Percentiles rank a stretch among this genome's conserved stretches.
Evolutionary conservation across 1,140 invertebrate genomes (phyloP).

Genomic region (Helicoverpa zea): DNA sequence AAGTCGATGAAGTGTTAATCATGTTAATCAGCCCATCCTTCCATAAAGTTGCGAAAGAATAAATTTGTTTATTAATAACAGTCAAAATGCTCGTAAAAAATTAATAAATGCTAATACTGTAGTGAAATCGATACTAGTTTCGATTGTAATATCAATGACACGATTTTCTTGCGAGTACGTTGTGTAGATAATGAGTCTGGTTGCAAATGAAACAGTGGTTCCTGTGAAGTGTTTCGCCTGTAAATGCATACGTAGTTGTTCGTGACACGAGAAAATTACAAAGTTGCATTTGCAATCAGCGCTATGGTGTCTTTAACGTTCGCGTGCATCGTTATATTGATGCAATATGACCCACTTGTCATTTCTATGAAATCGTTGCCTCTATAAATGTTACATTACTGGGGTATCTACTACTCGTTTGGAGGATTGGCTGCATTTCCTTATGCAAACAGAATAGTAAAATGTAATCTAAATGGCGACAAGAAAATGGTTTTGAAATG

Average conservation of each 20-base stretch:
- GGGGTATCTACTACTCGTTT: conserved; percentile 13
- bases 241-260: conserved; percentile 55
- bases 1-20: conserved; percentile 52
- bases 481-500: conserved; percentile 28
- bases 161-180: conserved; percentile 21
- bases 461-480: not conserved
- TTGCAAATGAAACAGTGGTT: conserved; percentile 33
- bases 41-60: conserved; percentile 39
- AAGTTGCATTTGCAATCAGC: conserved; percentile 66
- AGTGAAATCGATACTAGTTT: conserved; percentile 37
- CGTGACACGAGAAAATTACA: conserved; percentile 69
- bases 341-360: conserved; percentile 76
- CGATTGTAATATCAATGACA: conserved; percentile 44
- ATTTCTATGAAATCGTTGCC: conserved; percentile 69
- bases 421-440: conserved; percentile 25
- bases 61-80: conserved; percentile 39
- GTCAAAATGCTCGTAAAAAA: conserved; percentile 25
- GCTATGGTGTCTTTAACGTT: conserved; percentile 70
- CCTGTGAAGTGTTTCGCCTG: conserved; percentile 44
- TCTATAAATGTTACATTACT: conserved; percentile 42
- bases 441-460: conserved; percentile 17
- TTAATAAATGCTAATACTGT: conserved; percentile 37
- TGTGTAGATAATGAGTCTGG: conserved; percentile 28
- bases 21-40: conserved; percentile 52
- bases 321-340: conserved; percentile 75